Conservation (phyloP, 2,113 vertebrate species). For the Chionomys nivalis region DNA sequence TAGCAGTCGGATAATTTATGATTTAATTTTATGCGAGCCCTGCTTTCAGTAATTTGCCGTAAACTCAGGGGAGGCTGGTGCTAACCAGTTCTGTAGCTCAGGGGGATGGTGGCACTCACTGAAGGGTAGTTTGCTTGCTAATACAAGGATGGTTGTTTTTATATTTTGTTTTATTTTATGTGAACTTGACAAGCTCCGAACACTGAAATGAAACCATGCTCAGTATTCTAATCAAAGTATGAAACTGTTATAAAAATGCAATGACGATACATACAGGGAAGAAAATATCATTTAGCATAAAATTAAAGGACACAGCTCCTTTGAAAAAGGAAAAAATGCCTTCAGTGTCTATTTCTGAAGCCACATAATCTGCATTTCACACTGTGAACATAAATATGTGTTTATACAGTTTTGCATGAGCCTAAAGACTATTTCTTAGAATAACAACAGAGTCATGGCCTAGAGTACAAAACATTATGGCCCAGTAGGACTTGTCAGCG, state of each 20-base stretch:
- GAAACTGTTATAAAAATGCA: constrained; percentile 87
- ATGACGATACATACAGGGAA: constrained; percentile 75
- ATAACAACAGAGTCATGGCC: constrained; percentile 79
- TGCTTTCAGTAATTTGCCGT: constrained; percentile 99
- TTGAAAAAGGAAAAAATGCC: constrained; percentile 65
- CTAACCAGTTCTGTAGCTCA: constrained; percentile 92
- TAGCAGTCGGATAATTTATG: constrained; percentile 99
- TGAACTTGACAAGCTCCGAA: constrained; percentile 90
- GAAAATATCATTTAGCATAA: constrained; percentile 84
- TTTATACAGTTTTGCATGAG: constrained; percentile 82
- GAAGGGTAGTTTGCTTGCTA: constrained; percentile 93
- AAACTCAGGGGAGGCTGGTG: constrained; percentile 93
- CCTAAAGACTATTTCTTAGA: constrained; percentile 81
- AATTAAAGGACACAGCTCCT: constrained; percentile 81
- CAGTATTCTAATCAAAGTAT: constrained; percentile 90
- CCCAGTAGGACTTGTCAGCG: constrained; percentile 82
- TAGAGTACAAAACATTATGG: constrained; percentile 79
- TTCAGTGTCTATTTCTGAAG: constrained; percentile 83
- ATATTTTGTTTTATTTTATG: constrained; percentile 93
- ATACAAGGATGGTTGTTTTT: constrained; percentile 91
- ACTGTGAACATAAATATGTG: constrained; percentile 84
- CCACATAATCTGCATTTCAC: constrained; percentile 80
- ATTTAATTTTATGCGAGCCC: constrained; percentile 99
- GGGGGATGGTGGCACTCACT: constrained; percentile 89
- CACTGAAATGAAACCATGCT: constrained; percentile 89